These are phyloP conservation scores for Aspidiotus rigidus DNA, from an alignment of 2,888 invertebrate genomes.

Conservation along the genomic window DNA sequence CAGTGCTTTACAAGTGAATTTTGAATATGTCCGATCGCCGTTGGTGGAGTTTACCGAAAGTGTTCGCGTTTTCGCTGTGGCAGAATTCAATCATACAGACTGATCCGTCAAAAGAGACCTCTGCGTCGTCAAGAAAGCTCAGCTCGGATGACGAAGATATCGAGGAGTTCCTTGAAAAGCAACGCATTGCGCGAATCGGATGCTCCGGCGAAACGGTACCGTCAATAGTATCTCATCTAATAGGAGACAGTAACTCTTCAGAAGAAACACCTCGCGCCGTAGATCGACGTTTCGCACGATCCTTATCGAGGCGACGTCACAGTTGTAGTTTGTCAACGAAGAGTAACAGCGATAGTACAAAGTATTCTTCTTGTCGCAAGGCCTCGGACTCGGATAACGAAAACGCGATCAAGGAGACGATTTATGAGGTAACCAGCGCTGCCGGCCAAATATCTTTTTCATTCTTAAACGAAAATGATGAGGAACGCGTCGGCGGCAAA, in stretches of 20 bases:
- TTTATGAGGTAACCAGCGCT: slow-evolving; percentile 27
- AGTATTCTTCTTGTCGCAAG: slow-evolving; percentile 23
- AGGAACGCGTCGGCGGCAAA: neutral
- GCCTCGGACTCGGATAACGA: slow-evolving; percentile 24
- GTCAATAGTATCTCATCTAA: neutral
- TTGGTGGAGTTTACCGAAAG: slow-evolving; percentile 36
- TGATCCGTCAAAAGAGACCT: neutral
- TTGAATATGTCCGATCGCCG: slow-evolving; percentile 33
- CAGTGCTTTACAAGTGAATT: no score
- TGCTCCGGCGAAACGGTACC: neutral
- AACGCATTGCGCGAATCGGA: slow-evolving; percentile 25
- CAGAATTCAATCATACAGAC: neutral
- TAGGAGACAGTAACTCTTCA: neutral
- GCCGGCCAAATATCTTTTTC: slow-evolving; percentile 3
- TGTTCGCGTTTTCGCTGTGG: slow-evolving; percentile 33
- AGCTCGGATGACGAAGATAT: slow-evolving; percentile 30
- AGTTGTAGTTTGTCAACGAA: slow-evolving; percentile 15
- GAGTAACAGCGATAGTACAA: slow-evolving; percentile 22
- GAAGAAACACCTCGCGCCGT: neutral
- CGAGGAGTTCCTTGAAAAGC: slow-evolving; percentile 31
- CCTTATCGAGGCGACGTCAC: slow-evolving; percentile 14
- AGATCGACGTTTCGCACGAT: neutral
- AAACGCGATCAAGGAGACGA: slow-evolving; percentile 28
- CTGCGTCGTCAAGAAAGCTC: neutral
- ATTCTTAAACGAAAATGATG: slow-evolving; percentile 7